Evolutionary conservation across 2,888 invertebrate species (phyloP), one percentile per base, ranked within the genome.

Genomic region (Eupeodes latifasciatus): DNA sequence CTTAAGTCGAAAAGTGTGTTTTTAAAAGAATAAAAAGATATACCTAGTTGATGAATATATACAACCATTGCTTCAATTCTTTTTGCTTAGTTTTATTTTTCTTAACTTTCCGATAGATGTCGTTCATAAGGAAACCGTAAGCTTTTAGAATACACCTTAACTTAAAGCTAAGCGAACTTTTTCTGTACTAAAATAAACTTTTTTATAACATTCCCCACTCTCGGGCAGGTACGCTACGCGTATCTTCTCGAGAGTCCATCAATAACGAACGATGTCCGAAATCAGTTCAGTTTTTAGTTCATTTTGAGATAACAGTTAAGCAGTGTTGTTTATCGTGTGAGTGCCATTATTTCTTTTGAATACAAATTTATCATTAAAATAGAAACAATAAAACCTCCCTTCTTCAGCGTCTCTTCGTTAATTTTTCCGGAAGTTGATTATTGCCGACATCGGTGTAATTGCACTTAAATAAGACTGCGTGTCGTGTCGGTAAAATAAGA

Each of bases 281-380:
- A 77, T 88, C 84, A 88, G 87, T 88, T 72, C 81, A 85, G 57
- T 81, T 81, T 67, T 88, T 81, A 88, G 87, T 88, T 72, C 81
- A 85, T 62, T 81, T 84, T 67, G 77, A 88, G 84, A 88, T 88
- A 88, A 84, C 77, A 57, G 55, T 11, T 62, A 14, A 74, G 57
- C 44, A 74, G 47, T 53, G 36, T 77, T 80, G 77, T 57, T 57
- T 57, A 1, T 27, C 77, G 84, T 72, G 27, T 53, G 61, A 14
- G 61, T 27, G n/a, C 9, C 44, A 7, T 71, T 40, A 9, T 40
- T 59, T 55, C 57, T 49, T 47, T 19, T 51, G 16, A 66, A 55
- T 40, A n/a, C 34, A 57, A 74, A 77, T 57, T 61, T 64, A 76
- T 66, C 47, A 59, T 36, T 77, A 12, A 71, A 44, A 82, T 47